A percentile compares a stretch with the other conserved stretches of the same genome.
Conservation (phyloP, 2,888 invertebrate genomes). For the Cantharis lateralis region DNA sequence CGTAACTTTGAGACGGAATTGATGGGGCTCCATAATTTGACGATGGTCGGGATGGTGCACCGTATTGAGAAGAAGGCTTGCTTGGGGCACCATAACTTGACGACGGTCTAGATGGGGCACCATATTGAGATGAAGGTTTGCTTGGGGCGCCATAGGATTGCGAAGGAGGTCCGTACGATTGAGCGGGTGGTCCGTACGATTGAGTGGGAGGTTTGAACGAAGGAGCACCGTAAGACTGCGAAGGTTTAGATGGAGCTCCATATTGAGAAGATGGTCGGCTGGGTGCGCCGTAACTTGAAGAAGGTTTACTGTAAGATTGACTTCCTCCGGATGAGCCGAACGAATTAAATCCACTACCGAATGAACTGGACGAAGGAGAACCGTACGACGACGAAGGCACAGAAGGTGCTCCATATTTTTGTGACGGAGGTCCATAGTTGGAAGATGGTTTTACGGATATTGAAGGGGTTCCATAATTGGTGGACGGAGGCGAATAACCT, state of each 20-base stretch:
- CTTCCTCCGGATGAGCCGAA: slow-evolving; percentile 28
- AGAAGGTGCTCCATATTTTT: slow-evolving; percentile 23
- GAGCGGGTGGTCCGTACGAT: slow-evolving; percentile 34
- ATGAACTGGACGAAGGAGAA: slow-evolving; percentile 43
- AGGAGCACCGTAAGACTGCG: slow-evolving; percentile 49
- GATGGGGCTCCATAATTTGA: slow-evolving; percentile 32
- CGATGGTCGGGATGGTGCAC: slow-evolving; percentile 34
- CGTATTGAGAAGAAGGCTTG: slow-evolving; percentile 36
- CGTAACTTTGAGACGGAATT: slow-evolving; percentile 40
- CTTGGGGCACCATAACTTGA: slow-evolving; percentile 33
- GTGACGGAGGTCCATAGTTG: slow-evolving; percentile 46
- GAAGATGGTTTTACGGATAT: slow-evolving; percentile 44
- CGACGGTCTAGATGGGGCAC: slow-evolving; percentile 33
- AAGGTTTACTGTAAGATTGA: slow-evolving; percentile 40
- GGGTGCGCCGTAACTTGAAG: slow-evolving; percentile 53
- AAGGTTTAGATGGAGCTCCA: slow-evolving; percentile 47
- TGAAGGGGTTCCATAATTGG: slow-evolving; percentile 56
- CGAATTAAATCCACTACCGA: slow-evolving; percentile 34
- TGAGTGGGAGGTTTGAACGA: slow-evolving; percentile 19
- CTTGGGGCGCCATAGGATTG: slow-evolving; percentile 35
- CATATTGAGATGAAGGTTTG: slow-evolving; percentile 35
- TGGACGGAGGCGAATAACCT: slow-evolving; percentile 47
- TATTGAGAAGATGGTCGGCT: slow-evolving; percentile 42
- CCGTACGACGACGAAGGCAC: slow-evolving; percentile 52
- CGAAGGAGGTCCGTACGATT: slow-evolving; percentile 37